Conservation (phyloP, 1,140 invertebrate genomes). For the Yoshiicerus persimilis region DNA sequence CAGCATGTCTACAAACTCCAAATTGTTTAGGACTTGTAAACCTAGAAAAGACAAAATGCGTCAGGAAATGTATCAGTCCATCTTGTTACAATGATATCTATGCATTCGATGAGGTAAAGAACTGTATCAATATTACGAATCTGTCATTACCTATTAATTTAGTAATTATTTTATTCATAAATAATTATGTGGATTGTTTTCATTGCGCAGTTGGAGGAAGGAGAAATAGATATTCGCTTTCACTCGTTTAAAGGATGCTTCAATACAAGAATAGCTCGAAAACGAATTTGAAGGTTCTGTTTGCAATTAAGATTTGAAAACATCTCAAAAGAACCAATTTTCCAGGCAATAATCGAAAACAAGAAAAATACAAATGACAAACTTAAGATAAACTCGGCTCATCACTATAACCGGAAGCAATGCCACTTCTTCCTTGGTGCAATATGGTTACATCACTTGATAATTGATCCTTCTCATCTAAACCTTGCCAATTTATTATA, state of each 20-base stretch:
- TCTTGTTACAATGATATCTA: slow-evolving; percentile 49
- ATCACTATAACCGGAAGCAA: slow-evolving; percentile 38
- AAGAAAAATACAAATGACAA: neutral
- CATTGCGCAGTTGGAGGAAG: slow-evolving; percentile 49
- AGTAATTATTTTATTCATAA: neutral
- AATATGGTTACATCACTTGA: slow-evolving; percentile 2
- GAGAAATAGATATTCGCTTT: slow-evolving; percentile 51
- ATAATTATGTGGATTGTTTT: neutral
- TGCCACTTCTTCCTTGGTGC: slow-evolving; percentile 45
- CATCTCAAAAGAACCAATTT: neutral
- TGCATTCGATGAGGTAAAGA: slow-evolving; percentile 49
- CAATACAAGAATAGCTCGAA: slow-evolving; percentile 37
- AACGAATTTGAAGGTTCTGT: slow-evolving; percentile 26
- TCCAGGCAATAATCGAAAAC: neutral
- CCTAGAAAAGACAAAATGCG: slow-evolving; percentile 46
- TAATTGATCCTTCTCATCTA: slow-evolving; percentile 30
- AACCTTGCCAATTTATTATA: slow-evolving; percentile 39
- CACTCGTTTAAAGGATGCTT: slow-evolving; percentile 51
- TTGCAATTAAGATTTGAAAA: neutral
- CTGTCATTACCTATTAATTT: too few relatives aligned
- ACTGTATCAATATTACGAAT: too few relatives aligned
- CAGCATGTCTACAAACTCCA: slow-evolving; percentile 43
- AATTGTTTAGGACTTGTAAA: slow-evolving; percentile 39
- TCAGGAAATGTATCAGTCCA: slow-evolving; percentile 48
- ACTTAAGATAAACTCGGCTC: slow-evolving; percentile 37